Base-by-base conservation (phyloP, 2,888 invertebrate species). In the Melanotus villosus region DNA sequence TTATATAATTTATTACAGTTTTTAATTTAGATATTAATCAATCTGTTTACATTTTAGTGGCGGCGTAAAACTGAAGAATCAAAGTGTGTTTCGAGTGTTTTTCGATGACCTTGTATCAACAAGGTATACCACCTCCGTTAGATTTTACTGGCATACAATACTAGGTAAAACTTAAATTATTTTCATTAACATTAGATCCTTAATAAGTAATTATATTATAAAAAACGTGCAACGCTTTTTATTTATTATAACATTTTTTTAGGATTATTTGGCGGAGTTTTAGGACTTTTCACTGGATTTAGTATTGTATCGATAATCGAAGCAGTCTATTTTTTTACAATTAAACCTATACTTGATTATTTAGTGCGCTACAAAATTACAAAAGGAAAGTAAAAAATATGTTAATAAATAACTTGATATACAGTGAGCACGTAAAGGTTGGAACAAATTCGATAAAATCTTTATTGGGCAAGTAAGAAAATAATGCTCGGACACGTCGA, bases 211-310 rank as follows among this genome's bases (percentile, higher is more conserved):
- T n/a, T n/a, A n/a, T n/a, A n/a, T n/a, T n/a, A n/a, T n/a, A n/a
- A n/a, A n/a, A n/a, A n/a, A n/a, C n/a, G n/a, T n/a, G n/a, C n/a
- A n/a, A n/a, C n/a, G n/a, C n/a, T n/a, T n/a, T n/a, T n/a, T n/a
- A n/a, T n/a, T n/a, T n/a, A n/a, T n/a, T n/a, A n/a, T 26, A 26
- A 26, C 7, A 7, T 5, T 3, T 77, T 87, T 88, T 75, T 85
- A 92, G 92, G 91, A 75, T 89, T 91, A 0, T 91, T 91, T 76
- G 92, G 92, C 0, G 92, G 92, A 12, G 85, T 92, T 0, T 82
- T 92, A 1, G 90, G 91, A 34, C 83, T 92, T 5, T 90, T 92
- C 82, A 87, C 91, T 26, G 92, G 92, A 1, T 92, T 92, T 78
- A 92, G 91, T 54, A 85, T 92, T 19, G 89, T 92, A 73, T 89